A percentile compares a stretch with the other conserved stretches of the same genome.
Evolutionary conservation across 2,113 vertebrate genomes (phyloP).

Genomic region (Buteo buteo): DNA sequence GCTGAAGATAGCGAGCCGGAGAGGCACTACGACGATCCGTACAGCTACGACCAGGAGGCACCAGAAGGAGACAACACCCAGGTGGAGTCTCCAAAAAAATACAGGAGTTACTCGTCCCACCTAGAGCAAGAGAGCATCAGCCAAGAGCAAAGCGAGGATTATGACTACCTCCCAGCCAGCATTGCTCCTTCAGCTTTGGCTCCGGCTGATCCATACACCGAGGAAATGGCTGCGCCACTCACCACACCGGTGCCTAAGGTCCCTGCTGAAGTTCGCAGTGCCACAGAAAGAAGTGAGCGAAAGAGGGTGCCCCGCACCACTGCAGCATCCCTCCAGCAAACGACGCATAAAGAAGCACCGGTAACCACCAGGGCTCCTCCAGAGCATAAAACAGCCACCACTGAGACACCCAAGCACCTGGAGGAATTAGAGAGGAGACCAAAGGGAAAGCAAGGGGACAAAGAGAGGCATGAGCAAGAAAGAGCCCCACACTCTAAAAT

Average conservation of each 20-base stretch:
- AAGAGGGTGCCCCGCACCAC: conserved; percentile 38
- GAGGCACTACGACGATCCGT: conserved; percentile 70
- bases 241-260: conserved; percentile 24
- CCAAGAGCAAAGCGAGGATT: conserved; percentile 68
- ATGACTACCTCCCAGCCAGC: conserved; percentile 65
- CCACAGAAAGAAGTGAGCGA: conserved; percentile 3
- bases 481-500: conserved; percentile 62
- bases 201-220: background rate
- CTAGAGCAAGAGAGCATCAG: conserved; percentile 50
- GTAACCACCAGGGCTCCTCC: background rate
- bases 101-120: conserved; percentile 9
- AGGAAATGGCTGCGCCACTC: background rate
- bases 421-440: background rate
- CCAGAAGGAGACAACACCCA: conserved; percentile 55
- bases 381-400: background rate
- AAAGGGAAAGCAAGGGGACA: background rate
- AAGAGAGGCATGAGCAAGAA: conserved; percentile 9
- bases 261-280: background rate
- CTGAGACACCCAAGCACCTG: background rate
- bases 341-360: fast-evolving
- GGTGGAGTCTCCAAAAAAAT: conserved; percentile 53
- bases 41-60: conserved; percentile 79
- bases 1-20: conserved; percentile 64
- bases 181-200: conserved; percentile 23
- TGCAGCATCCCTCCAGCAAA: background rate